Base-by-base conservation (phyloP, 1,140 invertebrate species). In the Mizuhopecten yessoensis region DNA sequence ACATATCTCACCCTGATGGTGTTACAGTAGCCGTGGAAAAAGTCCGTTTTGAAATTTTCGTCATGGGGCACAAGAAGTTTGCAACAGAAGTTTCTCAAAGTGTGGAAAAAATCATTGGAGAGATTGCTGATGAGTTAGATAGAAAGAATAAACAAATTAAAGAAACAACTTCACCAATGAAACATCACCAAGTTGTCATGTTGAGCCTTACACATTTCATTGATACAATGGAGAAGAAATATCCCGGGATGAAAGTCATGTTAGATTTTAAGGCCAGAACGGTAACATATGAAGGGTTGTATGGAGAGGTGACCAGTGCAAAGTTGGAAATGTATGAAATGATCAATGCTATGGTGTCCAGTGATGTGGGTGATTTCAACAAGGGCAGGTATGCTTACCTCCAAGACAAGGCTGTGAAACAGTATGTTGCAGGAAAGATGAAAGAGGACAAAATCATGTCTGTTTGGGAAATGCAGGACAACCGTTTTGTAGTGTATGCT, bases 271-370 rank as follows among this genome's bases (percentile, higher is more conserved):
- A 86, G 7, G 91, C 93, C 34, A 57, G 49, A 20, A 34, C 34
- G 7, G 88, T 94, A 17, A 86, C 45, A 0, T 92, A 93, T 45
- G 89, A 90, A 57, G 94, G 94, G 34, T 29, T 94, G 29, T 29
- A 90, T 34, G 75, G 87, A 17, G 91, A 93, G 7, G 91, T 94
- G 17, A 92, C 86, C 33, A 0, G 9, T 15, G 92, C 88, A 20
- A 92, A 91, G 39, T 29, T 91, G 10, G 57, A 89, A 23, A 91
- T 93, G 91, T 92, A 33, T 91, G 93, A 93, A 92, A 42, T 36
- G 0, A 0, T 92, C 5, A 87, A 89, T 87, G 49, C 92, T 23
- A 39, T 34, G 10, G 23, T 34, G 5, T 17, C 57, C 87, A 42
- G 42, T 33, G 86, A 45, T 17, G 86, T 75, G 11, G 86, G 34